Conservation (phyloP, 2,113 vertebrate species). For the Paracanthobrama guichenoti region DNA sequence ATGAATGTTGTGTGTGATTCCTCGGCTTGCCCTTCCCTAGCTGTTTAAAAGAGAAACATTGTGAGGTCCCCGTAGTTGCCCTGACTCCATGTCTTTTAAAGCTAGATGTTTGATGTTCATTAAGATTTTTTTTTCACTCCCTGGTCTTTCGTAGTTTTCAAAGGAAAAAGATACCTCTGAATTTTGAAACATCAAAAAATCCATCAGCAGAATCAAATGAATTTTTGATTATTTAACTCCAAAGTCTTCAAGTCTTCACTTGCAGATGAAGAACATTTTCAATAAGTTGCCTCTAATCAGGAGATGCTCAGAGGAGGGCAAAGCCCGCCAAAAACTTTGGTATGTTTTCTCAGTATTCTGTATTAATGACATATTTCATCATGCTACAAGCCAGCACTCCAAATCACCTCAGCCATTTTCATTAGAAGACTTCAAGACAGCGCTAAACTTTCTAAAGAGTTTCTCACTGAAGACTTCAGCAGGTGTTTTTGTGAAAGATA, state of each 20-base stretch:
- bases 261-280: slow-evolving; percentile 48
- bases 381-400: not conserved
- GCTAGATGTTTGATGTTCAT: slow-evolving; percentile 61
- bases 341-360: slow-evolving; percentile 38
- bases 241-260: slow-evolving; percentile 27
- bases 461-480: not conserved
- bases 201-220: slow-evolving; percentile 58
- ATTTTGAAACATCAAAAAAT: slow-evolving; percentile 58
- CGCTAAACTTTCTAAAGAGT: not conserved
- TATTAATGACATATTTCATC: slow-evolving; percentile 6
- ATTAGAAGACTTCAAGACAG: not conserved
- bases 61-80: slow-evolving; percentile 54
- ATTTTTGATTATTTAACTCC: slow-evolving; percentile 59
- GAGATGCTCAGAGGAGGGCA: slow-evolving; percentile 49
- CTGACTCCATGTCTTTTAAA: slow-evolving; percentile 62
- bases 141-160: slow-evolving; percentile 47
- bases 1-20: slow-evolving; percentile 63
- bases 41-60: slow-evolving; percentile 62
- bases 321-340: slow-evolving; percentile 48
- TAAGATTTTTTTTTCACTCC: slow-evolving; percentile 47
- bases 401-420: not conserved
- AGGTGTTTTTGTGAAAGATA: not conserved
- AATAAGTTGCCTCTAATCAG: slow-evolving; percentile 60
- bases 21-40: slow-evolving; percentile 30
- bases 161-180: slow-evolving; percentile 62